These are phyloP conservation scores for Alectoris magna DNA, from an alignment of 2,797 vertebrate genomes.

Conservation along the genomic window DNA sequence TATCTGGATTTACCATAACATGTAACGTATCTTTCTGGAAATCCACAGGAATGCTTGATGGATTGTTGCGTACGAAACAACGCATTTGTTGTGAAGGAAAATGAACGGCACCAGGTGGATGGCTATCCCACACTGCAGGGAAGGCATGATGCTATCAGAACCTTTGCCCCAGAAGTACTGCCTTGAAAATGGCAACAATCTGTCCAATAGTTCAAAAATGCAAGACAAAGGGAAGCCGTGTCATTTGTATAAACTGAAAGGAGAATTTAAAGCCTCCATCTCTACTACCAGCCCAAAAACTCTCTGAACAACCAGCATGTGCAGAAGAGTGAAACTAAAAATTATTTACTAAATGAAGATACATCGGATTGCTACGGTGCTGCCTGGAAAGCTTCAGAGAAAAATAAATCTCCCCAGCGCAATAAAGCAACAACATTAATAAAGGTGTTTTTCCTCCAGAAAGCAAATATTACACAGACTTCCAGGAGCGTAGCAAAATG, in stretches of 20 bases:
- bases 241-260: background rate
- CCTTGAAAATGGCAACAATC: background rate
- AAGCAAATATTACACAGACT: background rate
- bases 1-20: background rate
- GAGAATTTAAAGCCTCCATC: background rate
- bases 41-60: background rate
- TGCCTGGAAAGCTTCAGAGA: background rate
- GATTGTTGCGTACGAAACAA: background rate
- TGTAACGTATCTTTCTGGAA: background rate
- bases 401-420: background rate
- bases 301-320: background rate
- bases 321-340: background rate
- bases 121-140: too few species aligned
- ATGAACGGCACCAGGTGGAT: background rate
- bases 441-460: background rate
- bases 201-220: background rate
- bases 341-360: background rate
- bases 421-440: background rate
- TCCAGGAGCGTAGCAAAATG: too few species aligned
- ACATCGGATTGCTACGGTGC: background rate
- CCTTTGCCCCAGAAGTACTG: background rate
- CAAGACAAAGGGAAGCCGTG: background rate
- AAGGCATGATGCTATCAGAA: background rate
- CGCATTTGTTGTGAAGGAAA: background rate
- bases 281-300: background rate